Base-by-base conservation (phyloP, 30 jellyfish, hydroid and myxozoan genomes). In the Pseudorhiza aurosa region DNA sequence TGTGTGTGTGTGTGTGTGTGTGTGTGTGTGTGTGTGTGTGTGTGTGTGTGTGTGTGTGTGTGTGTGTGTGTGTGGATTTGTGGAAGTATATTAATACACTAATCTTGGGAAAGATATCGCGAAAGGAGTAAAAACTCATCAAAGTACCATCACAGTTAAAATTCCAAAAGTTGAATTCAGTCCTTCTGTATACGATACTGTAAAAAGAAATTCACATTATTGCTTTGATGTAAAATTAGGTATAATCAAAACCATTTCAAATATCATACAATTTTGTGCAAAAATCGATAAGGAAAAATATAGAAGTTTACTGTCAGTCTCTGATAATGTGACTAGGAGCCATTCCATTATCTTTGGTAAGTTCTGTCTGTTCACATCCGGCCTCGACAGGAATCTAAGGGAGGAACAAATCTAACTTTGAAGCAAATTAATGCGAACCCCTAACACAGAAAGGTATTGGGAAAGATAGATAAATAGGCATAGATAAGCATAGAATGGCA, bases 331-430 rank as follows among this genome's bases (percentile, higher is more conserved):
- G 22, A 22, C 46, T 18, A 82, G 36, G n/a, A 81, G 64, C 97
- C 95, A 88, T 33, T 81, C 77, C 11, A 88, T 30, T 60, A 72
- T 81, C 39, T 65, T 60, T 22, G 91, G 72, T 19, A 93, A 59
- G 45, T 80, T 71, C n/a, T 49, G 57, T 10, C 59, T 47, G 22
- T 68, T 87, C 24, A 93, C 94, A 82, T 93, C 99, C 12, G 97
- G 97, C 46, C 99, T 64, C 30, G 99, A 49, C 32, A 93, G 51
- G 65, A 93, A 93, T 75, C 99, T 93, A 31, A 30, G 42, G 50
- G 19, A 46, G 47, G 4, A 29, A 21, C 31, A 53, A 26, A 8
- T 32, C 8, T 26, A 69, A 49, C 25, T n/a, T 10, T 36, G 30
- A 2, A 10, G 25, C 65, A 6, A 7, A 33, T 5, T 29, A 33